These are phyloP conservation scores for Hyles euphorbiae DNA, from an alignment of 1,140 invertebrate species.

Conservation along the genomic window DNA sequence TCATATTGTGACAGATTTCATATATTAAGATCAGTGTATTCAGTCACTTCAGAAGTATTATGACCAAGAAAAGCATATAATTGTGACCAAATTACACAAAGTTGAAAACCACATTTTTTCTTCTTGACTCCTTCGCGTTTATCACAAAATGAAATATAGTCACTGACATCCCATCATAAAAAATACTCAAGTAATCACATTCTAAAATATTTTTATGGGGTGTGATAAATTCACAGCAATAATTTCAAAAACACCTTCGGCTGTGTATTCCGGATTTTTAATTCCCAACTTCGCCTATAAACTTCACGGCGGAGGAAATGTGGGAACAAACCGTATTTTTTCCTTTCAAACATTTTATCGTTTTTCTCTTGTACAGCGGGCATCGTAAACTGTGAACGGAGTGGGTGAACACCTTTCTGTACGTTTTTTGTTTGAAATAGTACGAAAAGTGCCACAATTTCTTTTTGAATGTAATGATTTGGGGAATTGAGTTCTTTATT, in stretches of 20 bases:
- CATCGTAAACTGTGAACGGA: slow-evolving; percentile 22
- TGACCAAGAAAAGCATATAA: no score
- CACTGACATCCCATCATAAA: no score
- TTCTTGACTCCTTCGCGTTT: no score
- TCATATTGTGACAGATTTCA: no score
- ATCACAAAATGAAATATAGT: no score
- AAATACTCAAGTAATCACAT: background rate
- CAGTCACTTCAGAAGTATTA: no score
- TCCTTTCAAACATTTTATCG: slow-evolving; percentile 19
- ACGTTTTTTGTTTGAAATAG: slow-evolving; percentile 13
- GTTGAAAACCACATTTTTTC: no score
- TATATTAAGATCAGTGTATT: no score
- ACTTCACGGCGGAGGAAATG: slow-evolving; percentile 6
- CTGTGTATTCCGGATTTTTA: slow-evolving; percentile 8
- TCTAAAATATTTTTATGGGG: no score
- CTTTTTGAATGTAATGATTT: background rate
- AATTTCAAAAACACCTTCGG: slow-evolving; percentile 11
- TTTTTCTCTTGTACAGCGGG: slow-evolving; percentile 18
- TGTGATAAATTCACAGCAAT: slow-evolving; percentile 4
- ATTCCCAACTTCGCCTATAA: slow-evolving; percentile 14
- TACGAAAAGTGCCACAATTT: no score
- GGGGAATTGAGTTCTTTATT: background rate
- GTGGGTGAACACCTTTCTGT: slow-evolving; percentile 17
- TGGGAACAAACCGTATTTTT: slow-evolving; percentile 13
- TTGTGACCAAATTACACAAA: no score